A percentile compares a stretch with the other conserved stretches of the same genome.
Conservation (phyloP, 2,888 invertebrate species). For the Steinernema hermaphroditum region DNA sequence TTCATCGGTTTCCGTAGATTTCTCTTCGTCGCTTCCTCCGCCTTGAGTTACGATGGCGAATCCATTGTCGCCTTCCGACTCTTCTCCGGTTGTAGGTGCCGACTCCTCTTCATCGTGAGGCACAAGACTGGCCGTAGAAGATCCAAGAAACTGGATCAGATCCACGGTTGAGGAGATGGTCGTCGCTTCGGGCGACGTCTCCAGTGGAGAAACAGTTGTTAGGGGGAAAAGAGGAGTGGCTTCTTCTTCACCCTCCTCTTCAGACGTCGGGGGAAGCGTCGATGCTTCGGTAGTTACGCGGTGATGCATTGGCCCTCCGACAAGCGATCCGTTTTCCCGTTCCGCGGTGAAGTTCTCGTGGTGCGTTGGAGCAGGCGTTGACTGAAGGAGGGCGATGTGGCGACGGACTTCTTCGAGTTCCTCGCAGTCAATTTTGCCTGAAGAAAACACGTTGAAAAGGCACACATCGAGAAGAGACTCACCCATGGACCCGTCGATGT, state of each 20-base stretch:
- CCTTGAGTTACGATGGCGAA: slow-evolving; percentile 42
- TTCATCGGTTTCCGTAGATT: slow-evolving; percentile 37
- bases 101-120: neutral
- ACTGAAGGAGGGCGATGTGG: neutral
- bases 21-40: slow-evolving; percentile 29
- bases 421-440: slow-evolving; percentile 16
- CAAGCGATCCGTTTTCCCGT: neutral
- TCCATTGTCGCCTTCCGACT: slow-evolving; percentile 44
- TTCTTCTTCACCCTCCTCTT: neutral
- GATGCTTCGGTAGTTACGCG: neutral
- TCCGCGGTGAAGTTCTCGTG: slow-evolving; percentile 13
- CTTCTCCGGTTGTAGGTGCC: slow-evolving; percentile 17
- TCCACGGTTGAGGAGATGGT: slow-evolving; percentile 24
- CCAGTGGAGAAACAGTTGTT: slow-evolving; percentile 3
- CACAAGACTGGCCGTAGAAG: slow-evolving; percentile 3
- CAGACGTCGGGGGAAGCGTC: neutral
- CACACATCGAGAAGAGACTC: no score
- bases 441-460: no score
- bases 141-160: neutral
- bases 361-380: neutral
- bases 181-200: neutral
- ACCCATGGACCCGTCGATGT: slow-evolving; percentile 21
- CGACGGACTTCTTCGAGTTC: slow-evolving; percentile 7
- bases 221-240: slow-evolving; percentile 1
- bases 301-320: neutral